Evolutionary conservation across 2,888 invertebrate species (phyloP).

Genomic region (Polydesmus complanatus): DNA sequence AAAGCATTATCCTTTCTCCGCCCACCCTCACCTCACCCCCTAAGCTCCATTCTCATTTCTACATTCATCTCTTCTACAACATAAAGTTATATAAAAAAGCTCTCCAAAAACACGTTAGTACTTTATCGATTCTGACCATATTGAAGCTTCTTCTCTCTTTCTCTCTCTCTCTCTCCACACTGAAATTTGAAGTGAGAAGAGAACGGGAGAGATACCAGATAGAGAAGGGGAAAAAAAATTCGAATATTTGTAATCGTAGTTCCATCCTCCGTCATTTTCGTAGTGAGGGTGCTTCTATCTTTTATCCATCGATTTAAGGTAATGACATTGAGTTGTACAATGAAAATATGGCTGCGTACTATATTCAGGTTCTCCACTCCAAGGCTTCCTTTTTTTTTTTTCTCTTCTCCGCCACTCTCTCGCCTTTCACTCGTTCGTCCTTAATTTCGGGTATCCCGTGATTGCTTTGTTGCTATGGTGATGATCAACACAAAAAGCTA

Average conservation of each 20-base stretch:
- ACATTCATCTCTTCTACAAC: no score
- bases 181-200: no score
- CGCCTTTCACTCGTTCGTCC: neutral
- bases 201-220: neutral
- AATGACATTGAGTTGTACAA: constrained; percentile 14
- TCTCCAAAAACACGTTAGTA: no score
- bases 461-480: constrained; percentile 13
- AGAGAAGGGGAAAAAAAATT: neutral
- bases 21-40: no score
- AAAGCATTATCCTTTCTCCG: no score
- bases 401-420: neutral
- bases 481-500: constrained; percentile 12
- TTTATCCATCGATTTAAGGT: constrained; percentile 13
- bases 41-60: no score
- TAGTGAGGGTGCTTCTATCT: neutral
- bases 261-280: constrained; percentile 1
- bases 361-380: no score
- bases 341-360: neutral
- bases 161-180: no score
- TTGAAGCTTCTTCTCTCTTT: no score
- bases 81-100: no score
- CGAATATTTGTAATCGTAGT: constrained; percentile 5
- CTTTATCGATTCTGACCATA: no score
- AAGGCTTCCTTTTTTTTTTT: neutral
- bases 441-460: constrained; percentile 4